Evolutionary conservation across 2,797 vertebrate species (phyloP).

Genomic region (Pseudochirops cupreus): DNA sequence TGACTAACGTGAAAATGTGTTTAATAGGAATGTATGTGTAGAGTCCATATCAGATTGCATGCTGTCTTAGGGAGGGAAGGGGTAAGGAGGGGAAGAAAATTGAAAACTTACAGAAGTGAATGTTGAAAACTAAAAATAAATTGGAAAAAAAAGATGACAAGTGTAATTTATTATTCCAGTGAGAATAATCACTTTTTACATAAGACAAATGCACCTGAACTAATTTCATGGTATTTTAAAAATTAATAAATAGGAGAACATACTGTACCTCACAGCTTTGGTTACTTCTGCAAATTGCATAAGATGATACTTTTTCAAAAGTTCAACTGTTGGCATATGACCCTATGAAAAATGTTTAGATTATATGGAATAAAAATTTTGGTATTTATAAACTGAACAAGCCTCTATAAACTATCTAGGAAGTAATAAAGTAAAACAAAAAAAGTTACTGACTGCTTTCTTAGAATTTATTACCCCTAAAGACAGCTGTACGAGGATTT

Average conservation of each 20-base stretch:
- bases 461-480: not conserved
- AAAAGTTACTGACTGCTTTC: not conserved
- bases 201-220: not conserved
- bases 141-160: constrained; percentile 11
- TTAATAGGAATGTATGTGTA: no score
- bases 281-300: constrained; percentile 97
- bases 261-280: constrained; percentile 92
- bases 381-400: constrained; percentile 14
- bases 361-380: constrained; percentile 52
- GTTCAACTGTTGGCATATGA: constrained; percentile 96
- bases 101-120: no score
- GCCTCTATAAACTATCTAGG: constrained; percentile 21
- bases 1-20: no score
- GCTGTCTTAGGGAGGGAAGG: no score
- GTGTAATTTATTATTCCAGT: not conserved
- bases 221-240: not conserved
- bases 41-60: no score
- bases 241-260: not conserved
- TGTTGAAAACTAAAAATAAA: no score
- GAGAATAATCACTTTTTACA: not conserved
- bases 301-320: constrained; percentile 96
- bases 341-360: constrained; percentile 87
- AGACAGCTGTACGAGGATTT: not conserved
- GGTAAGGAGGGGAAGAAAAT: no score
- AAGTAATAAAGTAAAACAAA: constrained; percentile 33